Percentiles rank a stretch among this genome's conserved stretches.
These are phyloP conservation scores for Apamea monoglypha DNA, from an alignment of 2,888 invertebrate genomes.

Conservation along the genomic window DNA sequence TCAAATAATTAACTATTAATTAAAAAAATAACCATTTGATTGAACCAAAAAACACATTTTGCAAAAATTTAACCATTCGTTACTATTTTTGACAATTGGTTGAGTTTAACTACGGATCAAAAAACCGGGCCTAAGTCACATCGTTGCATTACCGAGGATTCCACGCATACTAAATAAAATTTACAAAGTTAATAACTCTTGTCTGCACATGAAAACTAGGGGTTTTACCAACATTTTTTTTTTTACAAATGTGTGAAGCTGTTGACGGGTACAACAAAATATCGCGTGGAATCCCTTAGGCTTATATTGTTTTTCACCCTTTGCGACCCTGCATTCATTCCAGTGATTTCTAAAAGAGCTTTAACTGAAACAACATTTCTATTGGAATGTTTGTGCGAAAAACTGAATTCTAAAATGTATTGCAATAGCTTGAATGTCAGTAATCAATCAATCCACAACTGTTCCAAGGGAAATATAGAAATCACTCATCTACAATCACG, in stretches of 20 bases:
- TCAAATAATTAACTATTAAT: too few relatives aligned
- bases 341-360: slow-evolving; percentile 81
- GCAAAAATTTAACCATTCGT: too few relatives aligned
- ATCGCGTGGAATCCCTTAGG: slow-evolving; percentile 78
- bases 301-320: slow-evolving; percentile 73
- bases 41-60: too few relatives aligned
- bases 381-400: slow-evolving; percentile 76
- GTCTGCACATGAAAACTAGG: slow-evolving; percentile 29
- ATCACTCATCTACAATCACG: slow-evolving; percentile 73
- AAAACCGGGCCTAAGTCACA: slow-evolving; percentile 68
- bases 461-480: slow-evolving; percentile 68
- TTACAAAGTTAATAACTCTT: slow-evolving; percentile 36
- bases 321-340: slow-evolving; percentile 80
- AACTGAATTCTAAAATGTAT: slow-evolving; percentile 60
- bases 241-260: slow-evolving; percentile 41
- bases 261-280: slow-evolving; percentile 65
- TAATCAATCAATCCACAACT: slow-evolving; percentile 65
- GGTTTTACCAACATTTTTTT: slow-evolving; percentile 29
- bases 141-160: slow-evolving; percentile 77
- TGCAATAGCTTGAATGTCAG: slow-evolving; percentile 69
- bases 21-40: too few relatives aligned
- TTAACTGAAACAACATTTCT: slow-evolving; percentile 60
- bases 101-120: too few relatives aligned
- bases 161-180: slow-evolving; percentile 67
- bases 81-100: too few relatives aligned